Evolutionary conservation across 2,113 vertebrate species (phyloP), one percentile per base, ranked within the genome.

Genomic region (Tonatia bakeri): DNA sequence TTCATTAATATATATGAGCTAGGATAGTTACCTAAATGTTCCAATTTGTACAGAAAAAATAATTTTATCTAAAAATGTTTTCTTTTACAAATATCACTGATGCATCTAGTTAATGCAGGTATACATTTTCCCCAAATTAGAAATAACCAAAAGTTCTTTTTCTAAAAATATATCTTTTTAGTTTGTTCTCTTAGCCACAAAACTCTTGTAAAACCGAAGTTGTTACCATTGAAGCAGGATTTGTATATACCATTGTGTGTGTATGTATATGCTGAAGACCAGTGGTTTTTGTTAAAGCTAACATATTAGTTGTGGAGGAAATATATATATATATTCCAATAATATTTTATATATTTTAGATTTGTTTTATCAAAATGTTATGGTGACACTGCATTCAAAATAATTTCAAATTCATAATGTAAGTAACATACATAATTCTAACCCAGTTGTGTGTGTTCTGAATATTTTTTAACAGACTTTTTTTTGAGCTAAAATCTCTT

Each of bases 341-440:
- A 61, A 43, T 43, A 59, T 38, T 61, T 59, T 61, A 61, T 56
- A 82, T 33, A 7, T 82, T 61, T 43, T 61, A 43, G 38, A 61
- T 61, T 82, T 81, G 16, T 93, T 83, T 95, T 47, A 13, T 88
- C 40, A 90, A 94, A 94, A 54, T 85, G 59, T 61, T 89, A 47
- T n/a, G 50, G 19, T 81, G 24, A 82, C 13, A n/a, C 14, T 59
- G 13, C 12, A 64, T 88, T 89, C 45, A 91, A 81, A 90, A 85
- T 92, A 72, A 82, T 95, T 90, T 88, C 11, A 91, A 85, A 91
- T 65, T 91, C 31, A 76, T 72, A 87, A 50, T 87, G 16, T 92
- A 26, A 94, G 70, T 56, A 56, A 56, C 54, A 76, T 59, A 61
- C 16, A 72, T 64, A 88, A 38, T 95, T 94, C 19, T 73, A 94